Evolutionary conservation across 2,113 vertebrate species (phyloP).

Genomic region (Synchiropus splendidus): DNA sequence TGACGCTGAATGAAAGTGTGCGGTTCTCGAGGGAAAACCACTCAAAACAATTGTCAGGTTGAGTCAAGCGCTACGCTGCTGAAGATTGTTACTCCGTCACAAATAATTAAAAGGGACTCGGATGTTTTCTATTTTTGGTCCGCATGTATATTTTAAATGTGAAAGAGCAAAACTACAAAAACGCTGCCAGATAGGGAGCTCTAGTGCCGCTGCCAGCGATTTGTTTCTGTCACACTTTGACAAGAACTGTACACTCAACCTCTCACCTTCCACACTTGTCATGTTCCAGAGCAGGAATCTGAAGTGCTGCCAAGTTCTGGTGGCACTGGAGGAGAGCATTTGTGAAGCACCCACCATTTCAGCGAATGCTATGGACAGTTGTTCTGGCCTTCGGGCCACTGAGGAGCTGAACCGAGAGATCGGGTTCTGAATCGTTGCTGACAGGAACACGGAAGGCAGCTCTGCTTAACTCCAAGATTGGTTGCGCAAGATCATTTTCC

Average conservation of each 20-base stretch:
- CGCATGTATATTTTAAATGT: neutral
- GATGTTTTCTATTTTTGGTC: neutral
- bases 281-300: neutral
- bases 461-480: too few relatives aligned
- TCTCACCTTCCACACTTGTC: neutral
- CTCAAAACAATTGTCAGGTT: neutral
- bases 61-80: conserved; percentile 1
- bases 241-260: neutral
- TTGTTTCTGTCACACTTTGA: neutral
- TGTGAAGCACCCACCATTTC: too few relatives aligned
- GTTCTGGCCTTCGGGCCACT: too few relatives aligned
- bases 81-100: neutral
- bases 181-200: neutral
- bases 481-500: too few relatives aligned
- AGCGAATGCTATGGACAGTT: too few relatives aligned
- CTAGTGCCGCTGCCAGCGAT: neutral
- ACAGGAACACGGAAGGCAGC: too few relatives aligned
- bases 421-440: too few relatives aligned
- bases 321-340: neutral
- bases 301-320: neutral
- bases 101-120: neutral
- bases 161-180: neutral
- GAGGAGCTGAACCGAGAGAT: too few relatives aligned
- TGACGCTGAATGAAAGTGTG: neutral
- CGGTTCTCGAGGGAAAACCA: neutral